Conservation (phyloP, 1,140 invertebrate species). For the Brachionus rubens region DNA sequence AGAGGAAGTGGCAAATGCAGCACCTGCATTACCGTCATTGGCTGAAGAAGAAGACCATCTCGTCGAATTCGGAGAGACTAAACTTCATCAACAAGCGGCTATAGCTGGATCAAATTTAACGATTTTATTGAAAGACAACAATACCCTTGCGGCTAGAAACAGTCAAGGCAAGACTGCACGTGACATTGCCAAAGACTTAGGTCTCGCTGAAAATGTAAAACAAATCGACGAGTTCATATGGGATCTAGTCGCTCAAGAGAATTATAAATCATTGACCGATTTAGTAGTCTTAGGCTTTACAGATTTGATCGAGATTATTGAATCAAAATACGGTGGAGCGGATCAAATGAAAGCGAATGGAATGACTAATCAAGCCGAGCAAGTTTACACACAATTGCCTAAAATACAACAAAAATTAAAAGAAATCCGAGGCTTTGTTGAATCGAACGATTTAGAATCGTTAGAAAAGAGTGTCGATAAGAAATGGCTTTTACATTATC, state of each 20-base stretch:
- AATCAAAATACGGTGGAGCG: conserved; percentile 7
- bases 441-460: neutral
- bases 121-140: conserved; percentile 17
- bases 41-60: conserved; percentile 45
- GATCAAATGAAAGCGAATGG: conserved; percentile 33
- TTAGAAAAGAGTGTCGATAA: neutral
- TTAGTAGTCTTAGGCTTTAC: conserved; percentile 5
- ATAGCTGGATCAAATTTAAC: conserved; percentile 5
- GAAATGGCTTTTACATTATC: conserved; percentile 12
- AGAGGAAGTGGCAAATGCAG: conserved; percentile 31
- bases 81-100: conserved; percentile 43
- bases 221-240: conserved; percentile 41
- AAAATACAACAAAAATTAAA: conserved; percentile 2
- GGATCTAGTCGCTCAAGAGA: conserved; percentile 23
- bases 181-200: conserved; percentile 20
- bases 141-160: conserved; percentile 28
- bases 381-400: conserved; percentile 16
- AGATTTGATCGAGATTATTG: neutral
- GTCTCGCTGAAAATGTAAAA: conserved; percentile 22
- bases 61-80: conserved; percentile 39
- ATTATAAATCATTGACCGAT: conserved; percentile 15
- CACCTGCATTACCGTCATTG: conserved; percentile 13
- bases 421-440: neutral
- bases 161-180: conserved; percentile 20
- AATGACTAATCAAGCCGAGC: conserved; percentile 36